Percentiles rank a stretch among this genome's conserved stretches.
Evolutionary conservation across 2,888 invertebrate genomes (phyloP).

Genomic region (Metellina segmentata): DNA sequence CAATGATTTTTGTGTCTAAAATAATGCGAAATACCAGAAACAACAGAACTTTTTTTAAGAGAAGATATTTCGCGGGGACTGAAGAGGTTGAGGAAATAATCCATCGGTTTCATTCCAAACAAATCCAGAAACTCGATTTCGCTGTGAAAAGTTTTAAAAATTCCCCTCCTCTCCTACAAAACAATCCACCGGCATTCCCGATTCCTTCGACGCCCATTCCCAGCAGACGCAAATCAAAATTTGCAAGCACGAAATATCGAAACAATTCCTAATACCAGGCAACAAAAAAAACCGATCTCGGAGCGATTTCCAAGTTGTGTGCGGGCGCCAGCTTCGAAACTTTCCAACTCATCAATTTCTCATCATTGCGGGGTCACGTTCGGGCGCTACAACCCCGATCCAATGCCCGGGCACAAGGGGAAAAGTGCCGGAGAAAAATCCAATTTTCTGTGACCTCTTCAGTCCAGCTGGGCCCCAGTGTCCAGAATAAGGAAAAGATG

Average conservation of each 20-base stretch:
- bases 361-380: constrained; percentile 68
- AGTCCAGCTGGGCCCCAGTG: constrained; percentile 67
- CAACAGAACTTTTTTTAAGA: too few species aligned
- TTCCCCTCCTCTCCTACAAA: not conserved
- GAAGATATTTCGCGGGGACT: too few species aligned
- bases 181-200: too few species aligned
- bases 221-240: not conserved
- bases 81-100: too few species aligned
- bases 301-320: not conserved
- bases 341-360: constrained; percentile 71
- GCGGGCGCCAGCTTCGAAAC: constrained; percentile 51
- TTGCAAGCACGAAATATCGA: not conserved
- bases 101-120: too few species aligned
- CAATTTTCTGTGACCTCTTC: constrained; percentile 70
- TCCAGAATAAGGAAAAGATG: constrained; percentile 66
- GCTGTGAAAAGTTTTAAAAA: not conserved
- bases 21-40: too few species aligned
- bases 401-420: not conserved
- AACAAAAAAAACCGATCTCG: not conserved
- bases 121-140: not conserved
- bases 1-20: too few species aligned
- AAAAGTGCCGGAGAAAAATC: constrained; percentile 40
- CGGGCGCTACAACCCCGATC: not conserved
- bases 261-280: constrained; percentile 30
- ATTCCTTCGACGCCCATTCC: not conserved